These are phyloP conservation scores for Paracyclopina nana DNA, from an alignment of 1,140 invertebrate genomes.

Conservation along the genomic window DNA sequence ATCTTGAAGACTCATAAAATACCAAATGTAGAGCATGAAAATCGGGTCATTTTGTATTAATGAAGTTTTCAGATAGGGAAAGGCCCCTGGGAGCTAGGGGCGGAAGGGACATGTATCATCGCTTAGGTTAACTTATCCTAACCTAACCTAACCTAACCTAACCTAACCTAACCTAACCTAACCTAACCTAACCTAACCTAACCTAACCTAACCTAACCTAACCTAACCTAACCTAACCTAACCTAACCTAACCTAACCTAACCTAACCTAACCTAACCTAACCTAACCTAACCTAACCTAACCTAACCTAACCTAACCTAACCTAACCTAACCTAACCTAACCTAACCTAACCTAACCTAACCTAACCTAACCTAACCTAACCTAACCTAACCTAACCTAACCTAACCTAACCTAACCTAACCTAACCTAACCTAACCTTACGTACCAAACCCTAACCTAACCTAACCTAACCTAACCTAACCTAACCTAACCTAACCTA, in stretches of 20 bases:
- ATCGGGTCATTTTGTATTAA: no score
- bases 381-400: constrained; percentile 19
- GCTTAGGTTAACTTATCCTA: no score
- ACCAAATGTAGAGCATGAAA: no score
- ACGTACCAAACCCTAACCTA: constrained; percentile 19
- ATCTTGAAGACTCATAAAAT: no score
- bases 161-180: constrained; percentile 17
- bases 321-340: constrained; percentile 14
- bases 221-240: constrained; percentile 21
- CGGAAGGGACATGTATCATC: no score
- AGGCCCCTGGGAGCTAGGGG: no score
- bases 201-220: constrained; percentile 21
- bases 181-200: constrained; percentile 20
- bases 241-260: constrained; percentile 20
- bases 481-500: constrained; percentile 11
- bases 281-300: constrained; percentile 19
- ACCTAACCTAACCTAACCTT: constrained; percentile 19
- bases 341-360: constrained; percentile 18
- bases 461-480: constrained; percentile 18
- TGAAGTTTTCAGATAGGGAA: no score
- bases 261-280: constrained; percentile 17
- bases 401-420: constrained; percentile 18
- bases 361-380: constrained; percentile 20
- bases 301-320: constrained; percentile 19
- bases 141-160: constrained; percentile 20